Evolutionary conservation across 2,888 invertebrate genomes (phyloP).

Genomic region (Plagodis pulveraria): DNA sequence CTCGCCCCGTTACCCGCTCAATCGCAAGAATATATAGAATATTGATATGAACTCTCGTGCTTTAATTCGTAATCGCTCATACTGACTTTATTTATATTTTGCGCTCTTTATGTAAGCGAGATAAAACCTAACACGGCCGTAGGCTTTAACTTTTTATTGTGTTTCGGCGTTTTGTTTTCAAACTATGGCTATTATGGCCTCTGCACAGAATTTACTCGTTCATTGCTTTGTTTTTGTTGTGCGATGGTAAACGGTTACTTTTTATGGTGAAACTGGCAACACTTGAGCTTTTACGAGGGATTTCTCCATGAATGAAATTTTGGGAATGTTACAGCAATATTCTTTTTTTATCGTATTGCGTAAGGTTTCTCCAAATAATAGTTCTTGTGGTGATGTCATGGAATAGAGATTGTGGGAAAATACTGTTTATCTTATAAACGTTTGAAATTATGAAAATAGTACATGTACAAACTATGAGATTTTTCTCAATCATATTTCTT

Average conservation of each 20-base stretch:
- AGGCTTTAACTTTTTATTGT: constrained; percentile 65
- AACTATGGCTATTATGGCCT: constrained; percentile 54
- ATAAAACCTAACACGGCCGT: constrained; percentile 63
- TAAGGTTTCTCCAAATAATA: neutral
- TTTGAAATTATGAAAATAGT: no score
- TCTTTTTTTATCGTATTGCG: constrained; percentile 14
- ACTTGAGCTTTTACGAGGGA: constrained; percentile 24
- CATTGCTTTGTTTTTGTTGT: constrained; percentile 43
- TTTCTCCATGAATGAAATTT: constrained; percentile 22
- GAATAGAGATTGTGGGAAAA: no score
- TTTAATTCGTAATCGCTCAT: neutral
- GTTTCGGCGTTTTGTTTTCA: constrained; percentile 60
- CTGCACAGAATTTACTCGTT: constrained; percentile 35
- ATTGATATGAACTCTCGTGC: neutral
- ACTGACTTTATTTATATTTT: constrained; percentile 18
- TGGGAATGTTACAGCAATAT: constrained; percentile 9
- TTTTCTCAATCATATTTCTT: no score
- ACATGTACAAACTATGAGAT: no score
- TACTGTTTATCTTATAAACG: no score
- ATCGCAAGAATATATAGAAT: no score
- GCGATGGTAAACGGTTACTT: constrained; percentile 39
- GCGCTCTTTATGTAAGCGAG: constrained; percentile 63
- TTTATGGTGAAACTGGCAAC: constrained; percentile 32
- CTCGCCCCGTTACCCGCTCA: no score
- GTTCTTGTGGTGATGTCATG: no score